Evolutionary conservation across 2,113 vertebrate genomes (phyloP).

Genomic region (Entelurus aequoreus): DNA sequence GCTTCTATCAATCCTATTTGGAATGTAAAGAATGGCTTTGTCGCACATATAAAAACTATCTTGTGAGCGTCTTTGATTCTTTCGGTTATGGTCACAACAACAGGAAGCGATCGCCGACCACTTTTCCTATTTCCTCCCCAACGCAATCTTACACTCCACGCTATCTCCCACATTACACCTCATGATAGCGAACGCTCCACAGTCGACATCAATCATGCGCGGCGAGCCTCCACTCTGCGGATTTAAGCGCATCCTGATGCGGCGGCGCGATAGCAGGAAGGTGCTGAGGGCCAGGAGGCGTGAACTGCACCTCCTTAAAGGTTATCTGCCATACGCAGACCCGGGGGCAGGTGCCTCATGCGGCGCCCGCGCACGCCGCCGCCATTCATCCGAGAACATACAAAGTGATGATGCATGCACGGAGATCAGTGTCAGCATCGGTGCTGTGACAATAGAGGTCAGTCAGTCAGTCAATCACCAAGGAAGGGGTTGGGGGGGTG

Average conservation of each 20-base stretch:
- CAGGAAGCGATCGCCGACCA: background rate
- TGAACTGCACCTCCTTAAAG: slow-evolving; percentile 68
- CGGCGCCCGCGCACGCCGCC: slow-evolving; percentile 35
- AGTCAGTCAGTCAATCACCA: slow-evolving; percentile 56
- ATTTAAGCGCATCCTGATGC: slow-evolving; percentile 67
- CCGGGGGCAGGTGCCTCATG: slow-evolving; percentile 59
- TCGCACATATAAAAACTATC: background rate
- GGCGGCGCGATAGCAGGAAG: slow-evolving; percentile 61
- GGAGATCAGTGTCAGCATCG: slow-evolving; percentile 57
- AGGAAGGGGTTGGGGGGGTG: slow-evolving; percentile 13
- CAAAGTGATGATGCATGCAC: slow-evolving; percentile 62
- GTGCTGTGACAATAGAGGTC: slow-evolving; percentile 64
- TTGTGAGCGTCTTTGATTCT: background rate
- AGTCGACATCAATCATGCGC: slow-evolving; percentile 67
- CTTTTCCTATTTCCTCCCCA: slow-evolving; percentile 45
- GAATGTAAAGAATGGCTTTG: background rate
- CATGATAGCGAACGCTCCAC: slow-evolving; percentile 66
- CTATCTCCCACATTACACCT: slow-evolving; percentile 62
- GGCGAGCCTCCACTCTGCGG: slow-evolving; percentile 52
- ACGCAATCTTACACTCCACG: slow-evolving; percentile 46
- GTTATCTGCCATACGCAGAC: slow-evolving; percentile 71
- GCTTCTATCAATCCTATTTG: too few relatives aligned
- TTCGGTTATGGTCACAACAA: background rate
- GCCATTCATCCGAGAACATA: slow-evolving; percentile 50
- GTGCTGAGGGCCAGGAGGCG: slow-evolving; percentile 55